Conservation (phyloP, 2,113 vertebrate species). For the Hippopotamus amphibius region DNA sequence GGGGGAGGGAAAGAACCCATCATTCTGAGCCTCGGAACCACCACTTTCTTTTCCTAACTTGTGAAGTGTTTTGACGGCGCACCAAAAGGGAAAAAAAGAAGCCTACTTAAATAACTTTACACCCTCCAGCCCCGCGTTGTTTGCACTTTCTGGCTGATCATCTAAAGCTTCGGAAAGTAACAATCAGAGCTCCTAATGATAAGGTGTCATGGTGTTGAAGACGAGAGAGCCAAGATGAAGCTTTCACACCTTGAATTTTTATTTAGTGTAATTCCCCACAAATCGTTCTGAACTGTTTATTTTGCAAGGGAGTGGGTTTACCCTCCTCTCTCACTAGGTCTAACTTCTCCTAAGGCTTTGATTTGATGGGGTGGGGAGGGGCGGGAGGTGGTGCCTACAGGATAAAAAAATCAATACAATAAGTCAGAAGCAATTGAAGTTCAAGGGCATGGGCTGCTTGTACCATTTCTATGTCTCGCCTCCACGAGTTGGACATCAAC, state of each 20-base stretch:
- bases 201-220: constrained; percentile 87
- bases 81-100: constrained; percentile 57
- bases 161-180: constrained; percentile 83
- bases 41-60: constrained; percentile 82
- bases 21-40: constrained; percentile 80
- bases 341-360: constrained; percentile 79
- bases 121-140: constrained; percentile 80
- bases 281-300: constrained; percentile 79
- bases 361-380: constrained; percentile 42
- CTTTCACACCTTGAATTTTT: constrained; percentile 85
- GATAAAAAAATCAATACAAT: constrained; percentile 84
- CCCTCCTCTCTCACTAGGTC: constrained; percentile 57
- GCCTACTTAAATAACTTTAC: constrained; percentile 85
- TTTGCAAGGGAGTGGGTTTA: constrained; percentile 46
- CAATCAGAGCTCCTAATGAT: constrained; percentile 85
- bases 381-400: not conserved
- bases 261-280: constrained; percentile 77
- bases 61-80: constrained; percentile 80
- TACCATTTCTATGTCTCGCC: constrained; percentile 80
- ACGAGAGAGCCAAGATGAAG: constrained; percentile 84
- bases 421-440: constrained; percentile 86
- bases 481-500: constrained; percentile 80
- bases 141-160: constrained; percentile 83
- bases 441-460: constrained; percentile 84
- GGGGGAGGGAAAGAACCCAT: constrained; percentile 70